phyloP scores from a whole-genome alignment of 2,797 vertebrate species.

The Triplophysa yarkandensis region DNA sequence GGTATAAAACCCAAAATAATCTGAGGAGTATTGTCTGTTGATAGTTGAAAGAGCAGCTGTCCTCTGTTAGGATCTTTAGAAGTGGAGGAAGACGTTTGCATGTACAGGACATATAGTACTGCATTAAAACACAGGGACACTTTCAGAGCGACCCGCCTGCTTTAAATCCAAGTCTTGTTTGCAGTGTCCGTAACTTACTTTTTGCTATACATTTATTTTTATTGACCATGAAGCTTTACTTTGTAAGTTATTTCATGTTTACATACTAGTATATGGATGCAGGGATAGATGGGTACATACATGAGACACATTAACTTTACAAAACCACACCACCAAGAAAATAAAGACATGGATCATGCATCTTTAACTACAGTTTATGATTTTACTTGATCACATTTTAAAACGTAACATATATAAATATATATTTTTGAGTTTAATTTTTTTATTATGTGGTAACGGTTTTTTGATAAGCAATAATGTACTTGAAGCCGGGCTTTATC shows the following conservation, averaged over 20 bases:
- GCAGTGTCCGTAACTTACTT: neutral
- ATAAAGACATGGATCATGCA: too few species aligned
- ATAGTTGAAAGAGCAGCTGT: slow-evolving; percentile 21
- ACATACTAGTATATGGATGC: neutral
- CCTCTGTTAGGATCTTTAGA: slow-evolving; percentile 1
- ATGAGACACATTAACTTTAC: too few species aligned
- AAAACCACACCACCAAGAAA: too few species aligned
- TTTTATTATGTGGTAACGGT: too few species aligned
- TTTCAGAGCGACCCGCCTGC: neutral
- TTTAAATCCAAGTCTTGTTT: neutral
- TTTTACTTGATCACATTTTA: too few species aligned
- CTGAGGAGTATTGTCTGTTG: slow-evolving; percentile 4
- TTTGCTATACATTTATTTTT: neutral
- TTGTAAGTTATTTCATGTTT: neutral
- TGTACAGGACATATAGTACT: slow-evolving; percentile 1
- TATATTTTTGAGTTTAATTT: too few species aligned
- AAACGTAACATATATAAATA: too few species aligned
- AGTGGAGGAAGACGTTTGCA: slow-evolving; percentile 10
- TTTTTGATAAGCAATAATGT: too few species aligned
- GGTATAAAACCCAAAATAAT: neutral
- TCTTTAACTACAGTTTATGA: too few species aligned
- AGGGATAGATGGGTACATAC: neutral
- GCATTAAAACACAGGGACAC: neutral
- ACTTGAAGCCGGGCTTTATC: too few species aligned
- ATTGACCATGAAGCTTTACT: neutral